phyloP scores from a whole-genome alignment of 2,113 vertebrate species.

The Cebus imitator region DNA sequence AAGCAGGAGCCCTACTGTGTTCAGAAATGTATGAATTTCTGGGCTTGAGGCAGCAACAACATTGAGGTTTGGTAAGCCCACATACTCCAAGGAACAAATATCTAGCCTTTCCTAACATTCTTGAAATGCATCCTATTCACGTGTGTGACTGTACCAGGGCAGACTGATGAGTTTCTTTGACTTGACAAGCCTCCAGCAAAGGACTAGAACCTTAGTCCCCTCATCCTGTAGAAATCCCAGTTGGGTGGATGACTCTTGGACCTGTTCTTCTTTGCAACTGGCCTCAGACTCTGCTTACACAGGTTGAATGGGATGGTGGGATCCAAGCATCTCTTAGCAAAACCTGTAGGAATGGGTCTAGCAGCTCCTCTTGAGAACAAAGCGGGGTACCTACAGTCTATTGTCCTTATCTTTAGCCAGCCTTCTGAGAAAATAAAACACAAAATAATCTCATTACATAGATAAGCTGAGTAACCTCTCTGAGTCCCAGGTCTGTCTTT shows the following conservation, averaged over 20 bases:
- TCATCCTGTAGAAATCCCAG: too few species aligned
- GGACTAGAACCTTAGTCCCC: background rate
- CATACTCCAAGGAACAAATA: background rate
- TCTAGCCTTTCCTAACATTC: background rate
- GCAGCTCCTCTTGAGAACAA: background rate
- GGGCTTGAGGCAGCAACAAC: background rate
- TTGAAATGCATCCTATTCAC: background rate
- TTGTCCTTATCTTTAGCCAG: background rate
- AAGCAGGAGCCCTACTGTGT: background rate
- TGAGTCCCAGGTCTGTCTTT: background rate
- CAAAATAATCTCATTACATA: background rate
- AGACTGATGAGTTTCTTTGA: background rate
- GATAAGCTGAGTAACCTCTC: background rate
- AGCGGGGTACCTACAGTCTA: fast-evolving
- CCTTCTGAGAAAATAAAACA: background rate
- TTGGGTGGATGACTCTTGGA: background rate
- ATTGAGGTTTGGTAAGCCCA: background rate
- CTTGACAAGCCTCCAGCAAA: background rate
- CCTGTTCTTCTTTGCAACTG: background rate
- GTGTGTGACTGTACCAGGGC: background rate
- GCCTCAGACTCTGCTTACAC: background rate
- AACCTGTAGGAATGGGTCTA: background rate
- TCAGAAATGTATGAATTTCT: background rate
- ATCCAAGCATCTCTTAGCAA: background rate
- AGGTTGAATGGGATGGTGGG: background rate